phyloP scores from a whole-genome alignment of 2,888 invertebrate genomes.

The Cepaea hortensis region DNA sequence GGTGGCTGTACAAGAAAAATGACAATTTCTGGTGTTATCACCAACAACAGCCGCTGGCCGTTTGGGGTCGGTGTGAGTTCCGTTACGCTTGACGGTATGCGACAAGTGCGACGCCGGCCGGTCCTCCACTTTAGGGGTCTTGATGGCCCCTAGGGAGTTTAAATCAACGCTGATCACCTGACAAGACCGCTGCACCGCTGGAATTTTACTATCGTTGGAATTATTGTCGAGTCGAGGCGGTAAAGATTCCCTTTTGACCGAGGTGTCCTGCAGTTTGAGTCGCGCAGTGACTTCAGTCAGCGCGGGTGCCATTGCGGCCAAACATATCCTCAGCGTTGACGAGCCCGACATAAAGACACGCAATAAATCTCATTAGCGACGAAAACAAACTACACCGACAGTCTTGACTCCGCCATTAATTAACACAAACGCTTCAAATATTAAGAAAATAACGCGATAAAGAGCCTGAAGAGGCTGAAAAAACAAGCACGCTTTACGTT shows the following conservation, averaged over 20 bases:
- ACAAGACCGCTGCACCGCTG: conserved; percentile 8
- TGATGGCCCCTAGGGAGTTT: conserved; percentile 17
- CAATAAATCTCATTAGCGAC: conserved; percentile 24
- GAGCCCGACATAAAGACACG: conserved; percentile 62
- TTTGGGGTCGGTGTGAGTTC: conserved; percentile 20
- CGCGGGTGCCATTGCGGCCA: conserved; percentile 90
- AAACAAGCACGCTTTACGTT: conserved; percentile 36
- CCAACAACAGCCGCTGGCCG: conserved; percentile 14
- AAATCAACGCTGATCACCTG: conserved; percentile 23
- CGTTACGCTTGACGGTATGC: conserved; percentile 16
- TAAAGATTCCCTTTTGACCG: conserved; percentile 17
- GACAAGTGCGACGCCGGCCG: conserved; percentile 42
- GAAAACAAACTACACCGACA: conserved; percentile 1
- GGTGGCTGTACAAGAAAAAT: neutral
- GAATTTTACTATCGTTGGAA: conserved; percentile 1
- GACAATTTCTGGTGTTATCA: conserved; percentile 16
- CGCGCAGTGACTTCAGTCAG: conserved; percentile 83
- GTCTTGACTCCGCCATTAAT: neutral
- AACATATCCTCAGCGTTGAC: conserved; percentile 73
- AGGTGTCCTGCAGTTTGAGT: conserved; percentile 68
- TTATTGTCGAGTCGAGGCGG: neutral
- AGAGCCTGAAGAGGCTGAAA: no score
- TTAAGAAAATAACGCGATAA: neutral
- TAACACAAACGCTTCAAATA: neutral
- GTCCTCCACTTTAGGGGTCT: conserved; percentile 28